These are phyloP conservation scores for Anhinga rufa DNA, from an alignment of 2,113 vertebrate genomes.

Conservation along the genomic window DNA sequence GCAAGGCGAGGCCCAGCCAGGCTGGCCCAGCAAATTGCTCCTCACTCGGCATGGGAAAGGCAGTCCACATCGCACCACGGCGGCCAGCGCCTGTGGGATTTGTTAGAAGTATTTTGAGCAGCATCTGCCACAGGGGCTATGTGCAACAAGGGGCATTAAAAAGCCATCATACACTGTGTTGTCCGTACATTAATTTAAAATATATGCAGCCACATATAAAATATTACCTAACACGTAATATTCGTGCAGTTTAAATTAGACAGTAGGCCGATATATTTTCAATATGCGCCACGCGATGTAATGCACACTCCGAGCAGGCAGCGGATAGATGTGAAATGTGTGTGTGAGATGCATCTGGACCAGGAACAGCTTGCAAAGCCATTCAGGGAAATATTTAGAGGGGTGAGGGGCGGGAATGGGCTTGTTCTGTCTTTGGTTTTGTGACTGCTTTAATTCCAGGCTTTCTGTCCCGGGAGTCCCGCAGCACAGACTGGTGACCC, in stretches of 20 bases:
- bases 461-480: neutral
- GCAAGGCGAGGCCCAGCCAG: neutral
- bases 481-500: neutral
- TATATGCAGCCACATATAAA: neutral
- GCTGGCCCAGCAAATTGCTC: neutral
- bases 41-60: neutral
- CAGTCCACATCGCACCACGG: rapidly evolving
- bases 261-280: neutral
- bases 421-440: neutral
- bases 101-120: neutral
- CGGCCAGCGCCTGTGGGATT: neutral
- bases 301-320: neutral
- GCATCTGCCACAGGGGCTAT: neutral
- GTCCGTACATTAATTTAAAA: neutral
- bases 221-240: neutral
- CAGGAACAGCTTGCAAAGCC: conserved; percentile 32
- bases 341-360: neutral
- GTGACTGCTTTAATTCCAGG: neutral
- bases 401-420: neutral
- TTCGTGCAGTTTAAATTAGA: neutral
- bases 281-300: rapidly evolving
- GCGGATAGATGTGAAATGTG: neutral
- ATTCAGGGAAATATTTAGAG: neutral
- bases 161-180: neutral
- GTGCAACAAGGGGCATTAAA: neutral